phyloP scores from a whole-genome alignment of 2,113 vertebrate species.

The Nicator chloris region DNA sequence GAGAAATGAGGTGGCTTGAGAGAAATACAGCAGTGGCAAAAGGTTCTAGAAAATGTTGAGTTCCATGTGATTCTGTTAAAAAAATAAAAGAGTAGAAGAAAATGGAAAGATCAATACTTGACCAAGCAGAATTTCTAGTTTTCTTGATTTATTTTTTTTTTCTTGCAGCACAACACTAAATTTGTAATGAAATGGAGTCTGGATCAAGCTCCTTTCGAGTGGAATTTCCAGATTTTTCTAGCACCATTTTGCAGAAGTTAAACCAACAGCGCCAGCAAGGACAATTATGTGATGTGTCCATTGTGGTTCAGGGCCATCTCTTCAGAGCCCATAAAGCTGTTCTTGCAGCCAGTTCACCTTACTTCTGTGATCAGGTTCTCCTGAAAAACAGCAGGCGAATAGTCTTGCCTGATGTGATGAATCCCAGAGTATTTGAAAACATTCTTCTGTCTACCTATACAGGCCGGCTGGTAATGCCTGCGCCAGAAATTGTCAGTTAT shows the following conservation, averaged over 20 bases:
- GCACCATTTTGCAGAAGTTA: constrained; percentile 84
- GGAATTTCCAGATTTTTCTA: constrained; percentile 88
- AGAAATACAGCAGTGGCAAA: neutral
- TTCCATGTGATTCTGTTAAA: neutral
- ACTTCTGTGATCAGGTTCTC: constrained; percentile 89
- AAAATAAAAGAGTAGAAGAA: neutral
- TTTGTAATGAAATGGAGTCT: constrained; percentile 82
- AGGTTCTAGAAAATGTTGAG: neutral
- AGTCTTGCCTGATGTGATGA: constrained; percentile 87
- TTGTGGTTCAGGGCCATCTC: constrained; percentile 85
- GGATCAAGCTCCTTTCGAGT: constrained; percentile 83
- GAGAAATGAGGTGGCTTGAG: neutral
- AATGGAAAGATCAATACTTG: neutral
- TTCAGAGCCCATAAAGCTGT: constrained; percentile 88
- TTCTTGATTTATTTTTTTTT: neutral
- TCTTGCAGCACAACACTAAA: constrained; percentile 66
- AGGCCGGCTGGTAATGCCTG: constrained; percentile 79
- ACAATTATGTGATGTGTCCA: constrained; percentile 85
- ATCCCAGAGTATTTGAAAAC: constrained; percentile 85
- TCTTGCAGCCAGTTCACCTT: constrained; percentile 86
- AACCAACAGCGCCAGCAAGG: constrained; percentile 88
- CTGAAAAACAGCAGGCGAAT: constrained; percentile 86
- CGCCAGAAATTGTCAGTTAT: constrained; percentile 84
- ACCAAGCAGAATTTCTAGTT: neutral
- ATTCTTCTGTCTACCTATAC: constrained; percentile 86